phyloP scores from a whole-genome alignment of 92 coral and sea anemone species.

The Pocillopora grandis region DNA sequence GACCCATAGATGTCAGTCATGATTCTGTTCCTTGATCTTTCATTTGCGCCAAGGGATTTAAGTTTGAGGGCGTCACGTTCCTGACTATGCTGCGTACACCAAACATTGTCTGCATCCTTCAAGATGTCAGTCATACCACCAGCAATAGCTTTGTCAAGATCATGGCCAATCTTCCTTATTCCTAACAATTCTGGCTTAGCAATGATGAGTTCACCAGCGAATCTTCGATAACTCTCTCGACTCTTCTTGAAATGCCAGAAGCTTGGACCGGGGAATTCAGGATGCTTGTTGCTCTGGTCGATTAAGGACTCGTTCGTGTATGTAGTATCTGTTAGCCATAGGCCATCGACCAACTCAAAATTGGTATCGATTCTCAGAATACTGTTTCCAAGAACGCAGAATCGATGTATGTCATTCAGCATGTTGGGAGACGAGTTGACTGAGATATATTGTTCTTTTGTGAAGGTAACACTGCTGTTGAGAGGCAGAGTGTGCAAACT shows the following conservation, averaged over 20 bases:
- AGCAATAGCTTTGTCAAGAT: conserved; percentile 59
- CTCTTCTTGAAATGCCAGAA: conserved; percentile 60
- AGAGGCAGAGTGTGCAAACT: conserved; percentile 35
- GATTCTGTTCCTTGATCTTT: conserved; percentile 25
- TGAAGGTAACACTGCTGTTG: conserved; percentile 55
- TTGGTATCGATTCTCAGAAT: conserved; percentile 61
- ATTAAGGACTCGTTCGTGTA: conserved; percentile 39
- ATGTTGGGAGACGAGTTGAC: conserved; percentile 55
- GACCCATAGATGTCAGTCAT: conserved; percentile 53
- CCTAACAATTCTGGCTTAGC: conserved; percentile 55
- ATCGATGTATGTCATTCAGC: conserved; percentile 52
- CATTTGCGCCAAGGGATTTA: conserved; percentile 43
- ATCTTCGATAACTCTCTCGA: conserved; percentile 49
- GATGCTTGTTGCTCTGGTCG: conserved; percentile 37
- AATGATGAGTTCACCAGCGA: conserved; percentile 55
- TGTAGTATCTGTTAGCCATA: conserved; percentile 62
- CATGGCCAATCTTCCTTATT: conserved; percentile 65
- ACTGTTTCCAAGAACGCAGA: conserved; percentile 59
- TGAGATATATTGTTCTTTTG: conserved; percentile 41
- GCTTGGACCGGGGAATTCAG: conserved; percentile 65
- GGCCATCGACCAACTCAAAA: conserved; percentile 69
- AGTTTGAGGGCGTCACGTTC: conserved; percentile 50
- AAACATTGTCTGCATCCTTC: conserved; percentile 49
- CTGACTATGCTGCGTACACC: conserved; percentile 68
- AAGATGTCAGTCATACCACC: conserved; percentile 59